Evolutionary conservation across 2,888 invertebrate species (phyloP).

Genomic region (Ennomos fuscantarius): DNA sequence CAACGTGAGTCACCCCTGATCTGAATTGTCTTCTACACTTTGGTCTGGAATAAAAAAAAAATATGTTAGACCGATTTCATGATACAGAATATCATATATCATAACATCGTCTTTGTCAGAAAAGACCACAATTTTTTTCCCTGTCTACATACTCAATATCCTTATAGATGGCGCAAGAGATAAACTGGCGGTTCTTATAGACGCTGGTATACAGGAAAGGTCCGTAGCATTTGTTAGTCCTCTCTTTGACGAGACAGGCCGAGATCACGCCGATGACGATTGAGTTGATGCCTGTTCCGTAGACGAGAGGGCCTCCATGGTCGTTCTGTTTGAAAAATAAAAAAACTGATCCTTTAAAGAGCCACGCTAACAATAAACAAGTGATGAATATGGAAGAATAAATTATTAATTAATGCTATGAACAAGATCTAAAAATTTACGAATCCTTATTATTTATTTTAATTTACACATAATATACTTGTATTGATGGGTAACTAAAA

Average conservation of each 20-base stretch:
- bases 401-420: no score
- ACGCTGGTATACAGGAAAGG: slow-evolving; percentile 76
- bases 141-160: slow-evolving; percentile 64
- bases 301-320: slow-evolving; percentile 72
- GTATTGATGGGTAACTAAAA: no score
- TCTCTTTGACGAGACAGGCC: slow-evolving; percentile 72
- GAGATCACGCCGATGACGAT: slow-evolving; percentile 73
- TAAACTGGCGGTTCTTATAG: slow-evolving; percentile 72
- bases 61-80: no score
- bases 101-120: no score
- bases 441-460: no score
- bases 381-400: no score
- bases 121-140: background rate
- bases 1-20: slow-evolving; percentile 68
- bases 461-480: no score
- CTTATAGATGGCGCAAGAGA: slow-evolving; percentile 72
- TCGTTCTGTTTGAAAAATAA: slow-evolving; percentile 58
- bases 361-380: no score
- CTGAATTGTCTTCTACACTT: slow-evolving; percentile 74
- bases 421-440: no score
- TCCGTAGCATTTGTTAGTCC: slow-evolving; percentile 71
- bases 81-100: no score
- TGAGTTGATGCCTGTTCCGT: slow-evolving; percentile 62
- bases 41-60: slow-evolving; percentile 50
- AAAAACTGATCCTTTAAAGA: no score